Evolutionary conservation across 2,797 vertebrate genomes (phyloP), one percentile per base, ranked within the genome.

Genomic region (Sphaeramia orbicularis): DNA sequence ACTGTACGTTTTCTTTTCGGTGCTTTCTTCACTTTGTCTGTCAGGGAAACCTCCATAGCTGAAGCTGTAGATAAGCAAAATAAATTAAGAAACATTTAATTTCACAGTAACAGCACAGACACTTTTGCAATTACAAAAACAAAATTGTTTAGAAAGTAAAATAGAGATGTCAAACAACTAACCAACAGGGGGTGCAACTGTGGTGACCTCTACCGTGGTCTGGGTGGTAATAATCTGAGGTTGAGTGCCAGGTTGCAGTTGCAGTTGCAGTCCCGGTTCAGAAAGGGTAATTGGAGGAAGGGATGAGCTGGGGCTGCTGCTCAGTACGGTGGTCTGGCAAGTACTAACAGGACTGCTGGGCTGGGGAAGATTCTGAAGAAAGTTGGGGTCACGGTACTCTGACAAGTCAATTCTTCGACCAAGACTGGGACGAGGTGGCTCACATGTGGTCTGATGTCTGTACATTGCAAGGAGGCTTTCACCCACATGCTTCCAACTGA

Each of bases 381-480:
- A 89, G 73, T 91, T 92, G 0, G 91, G 94, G 41, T 99, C 96
- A 7, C 78, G 91, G 81, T 99, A 99, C 69, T 96, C 96, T 0
- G 96, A 95, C 51, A 99, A 90, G 85, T 99, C 96, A 3, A 99
- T 94, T 69, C 95, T 94, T 76, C 91, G 95, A 9, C 98, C 98
- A 1, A 99, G 93, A 56, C 97, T 97, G 6, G 96, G 96, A 3
- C 94, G 94, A 12, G 97, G 96, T 1, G 94, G 95, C 65, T 98
- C 95, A 7, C 96, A 97, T 0, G 95, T 96, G 7, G 96, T 97
- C 71, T 97, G 95, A 81, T 99, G 95, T 76, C 89, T 92, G 89
- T 99, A 98, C 95, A 96, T 99, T 14, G 96, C 94, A 65, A 99
- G 86, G 44, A 99, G 81, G 72, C 96, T 95, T 88, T 99, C 97